A percentile compares a stretch with the other conserved stretches of the same genome.
These are phyloP conservation scores for Panthera leo DNA, from an alignment of 2,113 vertebrate species.

Conservation along the genomic window DNA sequence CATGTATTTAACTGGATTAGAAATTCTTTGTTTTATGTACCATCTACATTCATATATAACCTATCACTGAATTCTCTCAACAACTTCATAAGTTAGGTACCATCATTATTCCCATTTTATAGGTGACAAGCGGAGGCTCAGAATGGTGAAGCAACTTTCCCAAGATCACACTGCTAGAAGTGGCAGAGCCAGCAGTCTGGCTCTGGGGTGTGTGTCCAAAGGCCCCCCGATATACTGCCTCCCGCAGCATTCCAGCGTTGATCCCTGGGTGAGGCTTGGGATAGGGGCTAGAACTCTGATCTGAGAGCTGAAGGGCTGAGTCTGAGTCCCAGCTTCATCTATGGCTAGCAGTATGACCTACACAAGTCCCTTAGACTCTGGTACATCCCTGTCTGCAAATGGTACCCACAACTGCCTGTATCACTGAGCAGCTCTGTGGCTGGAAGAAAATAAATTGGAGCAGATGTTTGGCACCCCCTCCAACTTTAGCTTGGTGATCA, in stretches of 20 bases:
- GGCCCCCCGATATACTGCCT: rapidly evolving
- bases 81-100: background rate
- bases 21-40: background rate
- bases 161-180: background rate
- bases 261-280: no score
- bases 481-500: background rate
- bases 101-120: background rate
- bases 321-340: background rate
- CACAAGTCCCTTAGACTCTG: background rate
- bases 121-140: constrained; percentile 6
- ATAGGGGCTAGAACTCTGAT: background rate
- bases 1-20: background rate
- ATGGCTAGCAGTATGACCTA: background rate
- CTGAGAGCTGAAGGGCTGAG: background rate
- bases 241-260: background rate
- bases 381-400: background rate
- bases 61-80: background rate
- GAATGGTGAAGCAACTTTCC: background rate
- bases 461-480: background rate
- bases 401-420: background rate
- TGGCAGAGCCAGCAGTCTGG: background rate
- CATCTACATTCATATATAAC: background rate
- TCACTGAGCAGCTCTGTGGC: background rate
- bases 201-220: background rate
- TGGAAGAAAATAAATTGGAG: background rate